Percentiles rank a stretch among this genome's conserved stretches.
Conservation (phyloP, 2,113 vertebrate species). For the Stegostoma tigrinum region DNA sequence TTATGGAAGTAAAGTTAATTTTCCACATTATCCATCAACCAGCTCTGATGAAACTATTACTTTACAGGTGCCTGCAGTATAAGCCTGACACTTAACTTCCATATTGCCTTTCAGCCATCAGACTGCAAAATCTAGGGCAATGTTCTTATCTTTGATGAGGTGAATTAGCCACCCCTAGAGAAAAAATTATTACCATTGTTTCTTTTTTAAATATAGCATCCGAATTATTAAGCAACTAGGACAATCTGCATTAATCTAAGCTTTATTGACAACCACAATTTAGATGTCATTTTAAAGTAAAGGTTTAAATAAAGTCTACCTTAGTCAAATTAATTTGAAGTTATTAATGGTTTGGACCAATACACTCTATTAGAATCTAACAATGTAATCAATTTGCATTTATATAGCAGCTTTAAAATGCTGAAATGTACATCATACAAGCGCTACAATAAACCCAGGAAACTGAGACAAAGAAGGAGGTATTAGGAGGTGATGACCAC, state of each 20-base stretch:
- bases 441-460: background rate
- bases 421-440: background rate
- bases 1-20: background rate
- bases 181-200: background rate
- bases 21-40: background rate
- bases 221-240: background rate
- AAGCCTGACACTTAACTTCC: background rate
- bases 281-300: background rate
- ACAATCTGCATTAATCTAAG: background rate
- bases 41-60: background rate
- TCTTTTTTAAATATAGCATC: background rate
- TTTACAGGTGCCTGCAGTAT: background rate
- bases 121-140: background rate
- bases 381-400: background rate
- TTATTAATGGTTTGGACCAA: background rate
- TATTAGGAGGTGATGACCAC: too few species aligned
- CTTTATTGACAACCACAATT: background rate
- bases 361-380: background rate
- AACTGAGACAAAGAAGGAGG: too few species aligned
- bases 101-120: background rate
- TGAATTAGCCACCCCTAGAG: background rate
- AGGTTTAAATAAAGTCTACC: background rate
- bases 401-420: background rate
- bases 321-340: background rate
- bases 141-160: background rate